Conservation (phyloP, 1,140 invertebrate genomes). For the Paraescarpia echinospica region DNA sequence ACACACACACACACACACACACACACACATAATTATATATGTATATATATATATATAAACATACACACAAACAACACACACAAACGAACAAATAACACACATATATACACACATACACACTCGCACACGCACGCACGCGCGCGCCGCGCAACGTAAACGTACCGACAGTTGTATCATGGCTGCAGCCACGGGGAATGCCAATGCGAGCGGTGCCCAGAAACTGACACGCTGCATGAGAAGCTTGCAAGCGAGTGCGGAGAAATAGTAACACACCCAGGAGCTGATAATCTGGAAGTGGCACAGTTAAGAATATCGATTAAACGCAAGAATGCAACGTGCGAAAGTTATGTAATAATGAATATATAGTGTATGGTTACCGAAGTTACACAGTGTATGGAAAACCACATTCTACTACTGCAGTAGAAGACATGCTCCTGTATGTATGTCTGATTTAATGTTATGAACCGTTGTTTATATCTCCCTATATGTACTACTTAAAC, state of each 20-base stretch:
- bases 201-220: slow-evolving; percentile 26
- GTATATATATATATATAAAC: neutral
- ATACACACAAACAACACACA: neutral
- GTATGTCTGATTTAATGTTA: neutral
- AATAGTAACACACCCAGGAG: slow-evolving; percentile 43
- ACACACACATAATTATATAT: neutral
- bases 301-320: slow-evolving; percentile 17
- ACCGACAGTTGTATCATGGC: neutral
- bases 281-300: slow-evolving; percentile 29
- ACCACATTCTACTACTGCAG: no score
- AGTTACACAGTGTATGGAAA: no score
- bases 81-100: neutral
- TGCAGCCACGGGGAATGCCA: neutral
- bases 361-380: no score
- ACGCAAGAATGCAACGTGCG: neutral
- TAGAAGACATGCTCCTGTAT: no score
- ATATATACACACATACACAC: neutral
- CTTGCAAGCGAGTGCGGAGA: slow-evolving; percentile 49
- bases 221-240: slow-evolving; percentile 52
- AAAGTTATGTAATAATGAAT: neutral
- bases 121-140: neutral
- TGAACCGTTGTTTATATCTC: slow-evolving; percentile 20
- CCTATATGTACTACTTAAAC: neutral
- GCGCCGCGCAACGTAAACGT: neutral
- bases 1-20: no score